These are phyloP conservation scores for Papilio aristodemus DNA, from an alignment of 1,140 invertebrate genomes.

Conservation along the genomic window DNA sequence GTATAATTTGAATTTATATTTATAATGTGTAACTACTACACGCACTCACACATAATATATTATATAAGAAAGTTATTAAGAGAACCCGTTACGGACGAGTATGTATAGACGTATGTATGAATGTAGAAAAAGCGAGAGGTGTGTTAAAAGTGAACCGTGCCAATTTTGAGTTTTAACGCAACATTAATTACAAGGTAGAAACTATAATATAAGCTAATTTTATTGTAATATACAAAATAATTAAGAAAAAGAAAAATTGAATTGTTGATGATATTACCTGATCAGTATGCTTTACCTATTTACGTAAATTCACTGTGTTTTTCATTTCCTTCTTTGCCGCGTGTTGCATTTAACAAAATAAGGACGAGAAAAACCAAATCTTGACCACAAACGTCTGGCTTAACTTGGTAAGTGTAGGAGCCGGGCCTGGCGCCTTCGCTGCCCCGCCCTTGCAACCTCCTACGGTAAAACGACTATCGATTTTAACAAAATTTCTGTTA, in stretches of 20 bases:
- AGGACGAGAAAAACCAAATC: constrained; percentile 94
- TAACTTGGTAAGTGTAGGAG: constrained; percentile 95
- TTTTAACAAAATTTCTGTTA: constrained; percentile 35
- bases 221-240: too few species aligned
- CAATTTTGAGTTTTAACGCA: too few species aligned
- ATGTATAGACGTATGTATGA: too few species aligned
- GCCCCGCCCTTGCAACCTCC: constrained; percentile 65
- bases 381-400: constrained; percentile 98
- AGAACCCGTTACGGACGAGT: too few species aligned
- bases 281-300: background rate
- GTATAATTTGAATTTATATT: too few species aligned
- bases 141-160: too few species aligned
- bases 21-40: too few species aligned
- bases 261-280: background rate
- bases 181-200: too few species aligned
- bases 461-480: constrained; percentile 42
- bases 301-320: constrained; percentile 62
- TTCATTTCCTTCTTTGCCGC: constrained; percentile 75
- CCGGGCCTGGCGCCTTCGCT: constrained; percentile 72
- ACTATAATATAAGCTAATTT: too few species aligned
- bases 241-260: background rate
- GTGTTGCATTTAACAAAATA: constrained; percentile 78
- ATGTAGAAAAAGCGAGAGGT: too few species aligned
- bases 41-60: too few species aligned
- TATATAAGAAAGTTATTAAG: too few species aligned